These are phyloP conservation scores for Cottoperca gobio DNA, from an alignment of 2,797 vertebrate genomes.

Conservation along the genomic window DNA sequence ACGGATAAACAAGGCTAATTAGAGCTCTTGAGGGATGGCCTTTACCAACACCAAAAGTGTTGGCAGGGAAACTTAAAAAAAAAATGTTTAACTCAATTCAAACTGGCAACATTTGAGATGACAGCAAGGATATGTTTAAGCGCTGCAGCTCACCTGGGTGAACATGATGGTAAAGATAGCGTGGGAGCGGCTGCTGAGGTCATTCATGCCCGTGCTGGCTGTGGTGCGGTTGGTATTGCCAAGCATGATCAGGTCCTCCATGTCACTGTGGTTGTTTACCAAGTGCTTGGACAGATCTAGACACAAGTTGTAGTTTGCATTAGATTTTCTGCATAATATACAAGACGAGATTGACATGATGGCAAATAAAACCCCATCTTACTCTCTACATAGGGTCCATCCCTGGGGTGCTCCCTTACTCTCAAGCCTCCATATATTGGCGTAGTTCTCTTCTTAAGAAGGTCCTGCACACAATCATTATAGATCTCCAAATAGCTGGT, in stretches of 20 bases:
- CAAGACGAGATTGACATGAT: not conserved
- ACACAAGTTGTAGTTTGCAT: conserved; percentile 2
- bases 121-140: not conserved
- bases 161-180: conserved; percentile 96
- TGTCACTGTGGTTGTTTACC: conserved; percentile 90
- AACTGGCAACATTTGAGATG: not conserved
- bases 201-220: conserved; percentile 93
- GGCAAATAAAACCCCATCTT: conserved; percentile 45
- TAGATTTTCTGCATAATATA: not conserved
- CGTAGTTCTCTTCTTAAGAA: conserved; percentile 88
- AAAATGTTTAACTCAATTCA: not conserved
- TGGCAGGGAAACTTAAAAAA: conserved; percentile 5
- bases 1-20: conserved; percentile 48
- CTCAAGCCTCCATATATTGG: conserved; percentile 89
- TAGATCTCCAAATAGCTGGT: conserved; percentile 96
- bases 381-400: conserved; percentile 96
- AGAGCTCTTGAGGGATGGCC: conserved; percentile 39
- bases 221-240: conserved; percentile 92
- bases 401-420: conserved; percentile 93
- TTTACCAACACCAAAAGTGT: conserved; percentile 29
- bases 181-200: conserved; percentile 93
- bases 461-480: conserved; percentile 93
- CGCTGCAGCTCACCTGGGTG: conserved; percentile 87
- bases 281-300: conserved; percentile 93
- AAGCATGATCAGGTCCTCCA: conserved; percentile 91